Conservation (phyloP, 1,140 invertebrate species). For the Lasioglossum albipes region DNA sequence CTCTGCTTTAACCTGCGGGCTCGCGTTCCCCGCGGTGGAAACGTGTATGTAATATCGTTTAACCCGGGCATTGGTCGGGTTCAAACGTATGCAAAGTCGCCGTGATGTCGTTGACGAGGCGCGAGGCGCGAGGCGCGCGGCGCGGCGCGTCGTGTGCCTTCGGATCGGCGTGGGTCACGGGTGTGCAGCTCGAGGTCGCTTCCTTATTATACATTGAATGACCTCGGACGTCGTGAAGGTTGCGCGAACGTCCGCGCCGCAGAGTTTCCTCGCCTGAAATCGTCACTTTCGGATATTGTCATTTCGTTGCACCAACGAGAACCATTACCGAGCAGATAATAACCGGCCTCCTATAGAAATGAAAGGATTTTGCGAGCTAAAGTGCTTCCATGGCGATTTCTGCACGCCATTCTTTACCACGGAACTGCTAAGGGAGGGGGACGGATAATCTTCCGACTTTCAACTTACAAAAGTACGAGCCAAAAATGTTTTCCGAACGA, state of each 20-base stretch:
- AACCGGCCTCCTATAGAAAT: neutral
- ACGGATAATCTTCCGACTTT: too few relatives aligned
- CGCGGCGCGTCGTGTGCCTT: conserved; percentile 39
- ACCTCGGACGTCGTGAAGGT: conserved; percentile 30
- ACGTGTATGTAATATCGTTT: conserved; percentile 69
- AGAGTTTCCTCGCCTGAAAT: conserved; percentile 3
- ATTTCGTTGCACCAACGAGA: neutral
- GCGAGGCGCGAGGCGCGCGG: conserved; percentile 4
- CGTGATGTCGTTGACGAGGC: conserved; percentile 68
- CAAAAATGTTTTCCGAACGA: too few relatives aligned
- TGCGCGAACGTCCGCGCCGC: neutral
- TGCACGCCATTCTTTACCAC: too few relatives aligned
- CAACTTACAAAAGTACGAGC: too few relatives aligned
- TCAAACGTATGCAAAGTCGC: conserved; percentile 71
- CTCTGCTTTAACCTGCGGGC: conserved; percentile 62
- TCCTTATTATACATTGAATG: conserved; percentile 62
- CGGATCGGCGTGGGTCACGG: conserved; percentile 51
- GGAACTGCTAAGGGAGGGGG: too few relatives aligned
- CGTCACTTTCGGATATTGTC: conserved; percentile 15
- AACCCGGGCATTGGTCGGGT: conserved; percentile 69
- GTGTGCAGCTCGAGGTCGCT: conserved; percentile 51
- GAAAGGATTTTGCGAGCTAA: neutral
- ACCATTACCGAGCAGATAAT: neutral
- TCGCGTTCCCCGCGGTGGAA: conserved; percentile 56
- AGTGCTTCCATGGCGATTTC: too few relatives aligned